phyloP scores from a whole-genome alignment of 2,888 invertebrate genomes.

The Drosophila mimica region DNA sequence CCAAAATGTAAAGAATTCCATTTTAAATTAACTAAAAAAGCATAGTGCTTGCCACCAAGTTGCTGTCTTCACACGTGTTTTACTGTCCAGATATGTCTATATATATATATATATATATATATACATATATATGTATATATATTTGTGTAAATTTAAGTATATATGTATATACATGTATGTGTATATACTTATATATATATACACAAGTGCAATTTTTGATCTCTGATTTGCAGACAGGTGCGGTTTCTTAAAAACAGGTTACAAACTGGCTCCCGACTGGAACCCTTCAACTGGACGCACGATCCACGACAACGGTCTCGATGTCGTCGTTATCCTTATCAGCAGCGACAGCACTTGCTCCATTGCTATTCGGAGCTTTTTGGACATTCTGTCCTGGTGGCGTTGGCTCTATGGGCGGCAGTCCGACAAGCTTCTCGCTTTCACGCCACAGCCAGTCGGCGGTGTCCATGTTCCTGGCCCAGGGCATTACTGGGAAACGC shows the following conservation, averaged over 20 bases:
- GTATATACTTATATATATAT: neutral
- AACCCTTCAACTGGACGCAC: constrained; percentile 36
- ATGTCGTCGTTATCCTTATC: constrained; percentile 24
- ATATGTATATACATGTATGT: neutral
- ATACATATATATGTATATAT: neutral
- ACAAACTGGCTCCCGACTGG: constrained; percentile 5
- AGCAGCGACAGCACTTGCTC: constrained; percentile 19
- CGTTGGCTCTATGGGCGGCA: constrained; percentile 59
- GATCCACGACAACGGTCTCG: constrained; percentile 62
- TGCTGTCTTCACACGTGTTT: neutral
- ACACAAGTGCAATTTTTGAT: neutral
- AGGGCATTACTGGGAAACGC: constrained; percentile 85
- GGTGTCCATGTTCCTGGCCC: constrained; percentile 86
- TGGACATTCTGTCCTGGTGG: constrained; percentile 20
- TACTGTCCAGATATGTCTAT: neutral
- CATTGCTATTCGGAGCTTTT: constrained; percentile 16
- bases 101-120: neutral
- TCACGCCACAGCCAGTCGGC: constrained; percentile 88
- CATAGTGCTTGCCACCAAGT: neutral
- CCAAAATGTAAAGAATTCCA: neutral
- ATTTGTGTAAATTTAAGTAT: no score
- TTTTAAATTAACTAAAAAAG: neutral
- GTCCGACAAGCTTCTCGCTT: constrained; percentile 82
- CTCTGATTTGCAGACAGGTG: neutral
- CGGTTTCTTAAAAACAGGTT: constrained; percentile 8